Evolutionary conservation across 2,888 invertebrate species (phyloP), one percentile per base, ranked within the genome.

Genomic region (Drosophila nigricruria): DNA sequence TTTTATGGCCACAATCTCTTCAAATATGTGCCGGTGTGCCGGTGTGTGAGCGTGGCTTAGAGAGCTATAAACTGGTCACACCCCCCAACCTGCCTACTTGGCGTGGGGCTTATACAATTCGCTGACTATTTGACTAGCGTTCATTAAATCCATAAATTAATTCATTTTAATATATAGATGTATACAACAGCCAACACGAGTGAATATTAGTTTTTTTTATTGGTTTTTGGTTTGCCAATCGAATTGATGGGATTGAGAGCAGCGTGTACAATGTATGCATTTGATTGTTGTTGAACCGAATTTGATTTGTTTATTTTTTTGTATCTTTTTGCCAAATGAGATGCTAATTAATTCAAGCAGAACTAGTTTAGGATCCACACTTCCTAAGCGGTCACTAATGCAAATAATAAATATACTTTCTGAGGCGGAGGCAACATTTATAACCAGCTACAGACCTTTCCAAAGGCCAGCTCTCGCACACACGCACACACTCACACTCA

Each of bases 361-460:
- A 83, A 87, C 82, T 87, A 84, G 82, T 87, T 83, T 79, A 62
- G 50, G 64, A 45, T 36, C 49, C 69, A 63, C 64, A 76, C 76
- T 76, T 83, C 76, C 78, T 67, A 79, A 77, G 74, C 68, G 36
- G 59, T 18, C 58, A 60, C 54, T 72, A 78, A 85, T 80, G 72
- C 67, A 74, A 68, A 68, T 73, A 65, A 85, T 77, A 85, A 78
- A 82, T 85, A 74, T 56, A 49, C 42, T 73, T 77, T 73, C 61
- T 52, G 63, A 43, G 36, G 36, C 40, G 45, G 8, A 5, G 12
- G 20, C 23, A 64, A 50, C 45, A 59, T 77, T 54, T 49, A 63
- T 16, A 67, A 76, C 57, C 72, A 54, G 73, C 63, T 36, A 25
- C 49, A 59, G 50, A 67, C 49, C 76, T 53, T 67, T 77, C 75